phyloP scores from a whole-genome alignment of 2,888 invertebrate species.

The Epirrhoe alternata region DNA sequence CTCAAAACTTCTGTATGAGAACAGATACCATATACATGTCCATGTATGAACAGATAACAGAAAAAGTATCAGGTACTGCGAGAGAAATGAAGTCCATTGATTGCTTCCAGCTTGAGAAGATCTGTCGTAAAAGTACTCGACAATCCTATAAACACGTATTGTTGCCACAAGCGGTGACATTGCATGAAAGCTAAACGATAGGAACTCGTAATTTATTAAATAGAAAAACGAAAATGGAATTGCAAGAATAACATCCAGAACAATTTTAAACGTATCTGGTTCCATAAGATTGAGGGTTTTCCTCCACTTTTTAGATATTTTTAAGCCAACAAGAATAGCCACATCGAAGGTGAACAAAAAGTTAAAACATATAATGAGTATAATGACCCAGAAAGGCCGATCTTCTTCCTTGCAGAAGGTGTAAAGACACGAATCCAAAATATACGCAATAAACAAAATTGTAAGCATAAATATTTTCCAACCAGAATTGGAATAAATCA shows the following conservation, averaged over 20 bases:
- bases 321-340: slow-evolving; percentile 67
- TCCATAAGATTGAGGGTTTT: slow-evolving; percentile 78
- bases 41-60: slow-evolving; percentile 75
- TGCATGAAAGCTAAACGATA: slow-evolving; percentile 61
- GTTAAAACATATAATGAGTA: slow-evolving; percentile 64
- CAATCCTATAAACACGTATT: slow-evolving; percentile 71
- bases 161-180: slow-evolving; percentile 72
- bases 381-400: slow-evolving; percentile 62
- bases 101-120: slow-evolving; percentile 79
- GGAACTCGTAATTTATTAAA: slow-evolving; percentile 50
- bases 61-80: slow-evolving; percentile 78
- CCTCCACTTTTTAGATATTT: slow-evolving; percentile 75
- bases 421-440: slow-evolving; percentile 72
- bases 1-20: slow-evolving; percentile 70
- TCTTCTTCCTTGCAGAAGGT: slow-evolving; percentile 61
- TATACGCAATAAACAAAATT: slow-evolving; percentile 66
- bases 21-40: slow-evolving; percentile 79
- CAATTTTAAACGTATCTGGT: slow-evolving; percentile 64
- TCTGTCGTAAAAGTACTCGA: slow-evolving; percentile 72
- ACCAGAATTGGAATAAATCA: slow-evolving; percentile 69
- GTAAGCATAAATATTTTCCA: slow-evolving; percentile 73
- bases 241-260: slow-evolving; percentile 68
- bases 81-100: slow-evolving; percentile 78
- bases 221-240: slow-evolving; percentile 72
- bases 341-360: slow-evolving; percentile 71